Conservation (phyloP, 2,113 vertebrate genomes). For the Electrona antarctica region DNA sequence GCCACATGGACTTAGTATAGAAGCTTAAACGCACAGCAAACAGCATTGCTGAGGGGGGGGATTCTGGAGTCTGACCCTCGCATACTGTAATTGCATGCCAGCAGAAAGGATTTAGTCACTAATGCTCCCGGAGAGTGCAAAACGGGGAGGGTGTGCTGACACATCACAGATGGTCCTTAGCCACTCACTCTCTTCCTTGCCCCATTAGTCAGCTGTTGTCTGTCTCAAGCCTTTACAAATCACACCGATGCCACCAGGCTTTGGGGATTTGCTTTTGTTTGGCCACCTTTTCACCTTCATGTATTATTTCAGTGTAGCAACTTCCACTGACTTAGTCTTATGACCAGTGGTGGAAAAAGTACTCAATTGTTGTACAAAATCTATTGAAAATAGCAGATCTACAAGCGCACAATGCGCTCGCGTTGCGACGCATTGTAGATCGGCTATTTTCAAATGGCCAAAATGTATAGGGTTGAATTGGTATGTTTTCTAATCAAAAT, state of each 20-base stretch:
- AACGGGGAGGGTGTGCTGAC: slow-evolving; percentile 55
- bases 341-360: too few species aligned
- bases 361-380: too few species aligned
- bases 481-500: too few species aligned
- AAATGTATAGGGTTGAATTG: too few species aligned
- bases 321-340: background rate
- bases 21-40: slow-evolving; percentile 72
- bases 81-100: slow-evolving; percentile 72
- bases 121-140: slow-evolving; percentile 70
- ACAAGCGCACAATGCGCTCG: too few species aligned
- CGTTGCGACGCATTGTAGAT: too few species aligned
- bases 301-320: background rate
- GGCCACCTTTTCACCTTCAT: background rate
- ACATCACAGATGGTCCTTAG: slow-evolving; percentile 67
- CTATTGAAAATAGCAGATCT: too few species aligned
- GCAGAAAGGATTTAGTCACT: slow-evolving; percentile 77
- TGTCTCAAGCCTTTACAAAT: slow-evolving; percentile 55
- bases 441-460: too few species aligned
- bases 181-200: slow-evolving; percentile 49
- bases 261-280: slow-evolving; percentile 17
- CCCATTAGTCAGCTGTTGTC: slow-evolving; percentile 64
- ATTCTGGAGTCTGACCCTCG: slow-evolving; percentile 66
- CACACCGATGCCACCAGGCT: slow-evolving; percentile 49
- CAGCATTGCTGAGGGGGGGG: slow-evolving; percentile 56
- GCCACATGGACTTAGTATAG: slow-evolving; percentile 57